phyloP scores from a whole-genome alignment of 2,888 invertebrate species.

The Eristalis arbustorum region DNA sequence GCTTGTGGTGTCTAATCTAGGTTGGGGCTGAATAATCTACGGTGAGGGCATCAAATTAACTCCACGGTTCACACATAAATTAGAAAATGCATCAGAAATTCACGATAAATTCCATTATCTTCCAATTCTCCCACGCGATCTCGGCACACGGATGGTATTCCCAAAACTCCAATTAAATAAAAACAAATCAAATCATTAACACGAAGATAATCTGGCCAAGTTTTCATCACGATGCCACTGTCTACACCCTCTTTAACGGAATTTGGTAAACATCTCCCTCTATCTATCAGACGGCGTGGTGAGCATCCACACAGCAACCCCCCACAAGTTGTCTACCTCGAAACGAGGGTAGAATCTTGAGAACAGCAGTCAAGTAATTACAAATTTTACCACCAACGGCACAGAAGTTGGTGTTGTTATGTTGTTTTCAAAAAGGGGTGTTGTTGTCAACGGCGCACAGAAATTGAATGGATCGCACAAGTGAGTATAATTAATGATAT shows the following conservation, averaged over 20 bases:
- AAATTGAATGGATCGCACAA: conserved; percentile 55
- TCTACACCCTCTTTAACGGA: conserved; percentile 27
- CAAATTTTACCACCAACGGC: conserved; percentile 50
- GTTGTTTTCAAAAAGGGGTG: conserved; percentile 52
- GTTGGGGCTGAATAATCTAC: too few species aligned
- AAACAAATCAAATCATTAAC: conserved; percentile 70
- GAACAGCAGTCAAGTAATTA: conserved; percentile 64
- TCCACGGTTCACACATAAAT: too few species aligned
- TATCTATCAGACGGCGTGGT: conserved; percentile 8
- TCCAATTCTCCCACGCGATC: conserved; percentile 24
- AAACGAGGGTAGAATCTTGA: conserved; percentile 30
- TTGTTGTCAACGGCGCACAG: conserved; percentile 54
- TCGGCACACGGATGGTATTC: conserved; percentile 26
- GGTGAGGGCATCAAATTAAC: too few species aligned
- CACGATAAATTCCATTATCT: conserved; percentile 36
- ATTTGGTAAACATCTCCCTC: conserved; percentile 19
- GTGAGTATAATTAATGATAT: conserved; percentile 58
- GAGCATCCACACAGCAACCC: conserved; percentile 27
- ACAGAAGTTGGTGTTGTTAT: conserved; percentile 26
- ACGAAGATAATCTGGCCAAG: conserved; percentile 59
- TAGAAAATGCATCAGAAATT: background rate
- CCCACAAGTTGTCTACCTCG: conserved; percentile 20
- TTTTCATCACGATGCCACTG: background rate
- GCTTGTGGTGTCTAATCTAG: too few species aligned
- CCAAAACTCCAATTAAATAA: conserved; percentile 66